Base-by-base conservation (phyloP, 1,140 invertebrate genomes). In the Caenorhabditis remanei region DNA sequence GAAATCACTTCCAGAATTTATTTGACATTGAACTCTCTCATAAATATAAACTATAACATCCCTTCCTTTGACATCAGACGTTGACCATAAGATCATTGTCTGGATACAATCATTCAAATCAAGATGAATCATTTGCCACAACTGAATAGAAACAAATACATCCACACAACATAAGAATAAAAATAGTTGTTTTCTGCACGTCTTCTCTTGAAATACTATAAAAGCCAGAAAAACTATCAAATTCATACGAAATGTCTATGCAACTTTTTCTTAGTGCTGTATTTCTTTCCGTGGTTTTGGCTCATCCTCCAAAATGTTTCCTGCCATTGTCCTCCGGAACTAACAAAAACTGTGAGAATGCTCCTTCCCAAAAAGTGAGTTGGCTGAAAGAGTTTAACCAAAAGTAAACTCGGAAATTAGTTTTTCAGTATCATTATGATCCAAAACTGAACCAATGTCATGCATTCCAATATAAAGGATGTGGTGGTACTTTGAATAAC, bases 401-500 rank as follows among this genome's bases (percentile, higher is more conserved):
- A 8, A 4, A 32, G 11, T 32, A 1, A 9, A n/a, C 3, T n/a
- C 21, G 21, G n/a, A 32, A 32, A 32, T 32, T 32, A 32, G 32
- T 40, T 21, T 75, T 86, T 41, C 85, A 86, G 85, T 86, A 56
- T 43, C 79, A 82, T 21, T 86, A 82, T 43, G 85, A 86, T 46
- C 55, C 67, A n/a, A 21, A 21, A 48, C 53, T 43, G 14, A 79
- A 79, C 19, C 46, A 79, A 40, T 86, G 85, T 48, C 67, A 56
- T 14, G 67, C 85, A 41, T 86, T 86, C 67, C 11, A 79, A 58
- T 86, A 79, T 32, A 41, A 79, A 43, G 85, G 85, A 71, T 86
- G 85, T 41, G 85, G 85, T 21, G 85, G 85, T 21, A 86, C 75
- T 24, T 19, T n/a, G 67, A 86, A 86, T 58, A 71, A 58, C 21